These are phyloP conservation scores for Dolichopus griseipennis DNA, from an alignment of 2,888 invertebrate species.

Conservation along the genomic window DNA sequence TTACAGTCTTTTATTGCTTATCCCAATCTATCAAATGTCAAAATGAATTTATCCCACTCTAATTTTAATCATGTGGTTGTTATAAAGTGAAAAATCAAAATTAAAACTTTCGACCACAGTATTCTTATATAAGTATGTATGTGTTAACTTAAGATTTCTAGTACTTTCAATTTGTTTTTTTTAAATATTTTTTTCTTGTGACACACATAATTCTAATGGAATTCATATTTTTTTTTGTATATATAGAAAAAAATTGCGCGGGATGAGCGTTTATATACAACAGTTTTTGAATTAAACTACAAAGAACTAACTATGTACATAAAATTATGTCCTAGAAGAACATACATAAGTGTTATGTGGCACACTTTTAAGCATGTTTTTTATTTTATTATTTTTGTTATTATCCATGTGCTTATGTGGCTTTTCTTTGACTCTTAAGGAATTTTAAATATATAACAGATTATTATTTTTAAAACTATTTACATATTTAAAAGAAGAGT, in stretches of 20 bases:
- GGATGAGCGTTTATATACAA: neutral
- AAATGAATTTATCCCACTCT: too few species aligned
- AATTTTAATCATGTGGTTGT: too few species aligned
- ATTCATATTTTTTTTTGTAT: neutral
- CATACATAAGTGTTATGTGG: neutral
- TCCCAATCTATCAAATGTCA: too few species aligned
- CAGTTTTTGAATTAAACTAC: neutral
- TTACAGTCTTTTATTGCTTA: too few species aligned
- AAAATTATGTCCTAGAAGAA: neutral
- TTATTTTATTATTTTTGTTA: neutral
- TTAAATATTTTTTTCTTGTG: neutral
- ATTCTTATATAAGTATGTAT: neutral
- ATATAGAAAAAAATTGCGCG: neutral
- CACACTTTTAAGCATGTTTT: neutral
- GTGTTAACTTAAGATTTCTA: neutral
- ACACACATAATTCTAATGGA: neutral
- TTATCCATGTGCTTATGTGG: neutral
- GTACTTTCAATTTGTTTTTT: too few species aligned
- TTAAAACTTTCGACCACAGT: neutral
- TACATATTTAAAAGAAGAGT: neutral
- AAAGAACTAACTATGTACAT: neutral
- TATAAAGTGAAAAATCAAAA: too few species aligned
- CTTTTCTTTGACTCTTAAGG: neutral
- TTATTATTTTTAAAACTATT: neutral
- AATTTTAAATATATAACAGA: neutral